Base-by-base conservation (phyloP, 2,797 vertebrate species). In the Sebastes goodei region DNA sequence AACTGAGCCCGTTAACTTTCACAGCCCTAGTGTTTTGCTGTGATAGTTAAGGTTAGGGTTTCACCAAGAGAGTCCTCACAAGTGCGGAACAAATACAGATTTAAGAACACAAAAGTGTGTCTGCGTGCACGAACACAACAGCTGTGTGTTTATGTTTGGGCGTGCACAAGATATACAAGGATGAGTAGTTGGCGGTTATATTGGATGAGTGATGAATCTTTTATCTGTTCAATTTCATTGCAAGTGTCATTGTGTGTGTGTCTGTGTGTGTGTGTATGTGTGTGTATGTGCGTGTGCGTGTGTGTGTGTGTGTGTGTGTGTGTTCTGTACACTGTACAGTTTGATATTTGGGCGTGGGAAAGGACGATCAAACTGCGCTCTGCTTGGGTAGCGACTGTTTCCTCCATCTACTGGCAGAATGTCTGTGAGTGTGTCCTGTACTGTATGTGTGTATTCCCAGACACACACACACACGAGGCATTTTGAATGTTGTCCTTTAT, bases 371-470 rank as follows among this genome's bases (percentile, higher is more conserved):
- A 79, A 81, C 86, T 85, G 77, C 35, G 71, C 7, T 71, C 64
- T 71, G 74, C 75, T 73, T 53, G 53, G 68, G 35, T 53, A 66
- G 67, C 77, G 84, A 81, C 81, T 86, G 81, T 83, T 86, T 78
- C 76, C 69, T 76, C 56, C 79, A 53, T 73, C 73, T 71, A 6
- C 38, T 15, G 38, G 38, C 2, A 42, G 38, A 42, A 42, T 15
- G 12, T 42, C 38, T 42, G 0, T 42, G 12, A 42, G 38, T 15
- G 38, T 42, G 38, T 42, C 38, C 12, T 42, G 12, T 42, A 15
- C 38, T 42, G 38, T 42, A 42, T 14, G 0, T 42, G 38, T 42
- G 38, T 42, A 42, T 42, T 42, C 38, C 38, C 38, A 42, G 38
- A 42, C 38, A 42, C 12, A 38, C 0, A 42, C 38, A 42, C 12